Conservation (phyloP, 2,888 invertebrate species). For the Pseudococcus jackbeardsleyi region DNA sequence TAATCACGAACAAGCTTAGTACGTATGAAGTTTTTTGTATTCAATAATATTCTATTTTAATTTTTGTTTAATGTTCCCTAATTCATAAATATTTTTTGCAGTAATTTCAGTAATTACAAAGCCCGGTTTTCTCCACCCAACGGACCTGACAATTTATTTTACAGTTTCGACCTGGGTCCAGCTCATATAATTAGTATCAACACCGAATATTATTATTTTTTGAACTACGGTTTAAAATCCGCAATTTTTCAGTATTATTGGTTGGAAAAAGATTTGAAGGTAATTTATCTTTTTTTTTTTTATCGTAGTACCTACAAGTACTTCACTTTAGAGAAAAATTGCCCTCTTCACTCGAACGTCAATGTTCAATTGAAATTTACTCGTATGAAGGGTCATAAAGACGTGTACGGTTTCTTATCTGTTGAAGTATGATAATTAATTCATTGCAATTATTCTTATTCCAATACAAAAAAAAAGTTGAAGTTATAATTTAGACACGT, state of each 20-base stretch:
- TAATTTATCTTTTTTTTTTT: constrained; percentile 66
- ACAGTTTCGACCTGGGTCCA: constrained; percentile 90
- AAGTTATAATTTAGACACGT: not conserved
- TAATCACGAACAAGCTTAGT: constrained; percentile 90
- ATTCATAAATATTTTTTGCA: constrained; percentile 69
- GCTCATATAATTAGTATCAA: constrained; percentile 92
- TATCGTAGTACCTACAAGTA: not conserved
- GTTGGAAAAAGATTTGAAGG: constrained; percentile 85
- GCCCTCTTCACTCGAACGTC: not conserved
- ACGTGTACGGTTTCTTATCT: not conserved
- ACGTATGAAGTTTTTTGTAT: constrained; percentile 69
- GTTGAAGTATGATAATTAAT: constrained; percentile 1
- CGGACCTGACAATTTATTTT: constrained; percentile 79
- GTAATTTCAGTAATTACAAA: constrained; percentile 96
- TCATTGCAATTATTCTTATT: not conserved
- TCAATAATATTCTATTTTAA: not conserved
- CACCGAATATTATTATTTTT: constrained; percentile 95
- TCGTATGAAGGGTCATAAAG: not conserved
- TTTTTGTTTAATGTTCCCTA: not conserved
- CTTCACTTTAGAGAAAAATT: constrained; percentile 11
- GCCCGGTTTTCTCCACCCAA: constrained; percentile 94
- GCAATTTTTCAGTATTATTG: constrained; percentile 86
- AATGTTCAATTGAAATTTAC: not conserved
- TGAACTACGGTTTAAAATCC: constrained; percentile 86
- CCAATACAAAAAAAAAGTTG: not conserved